Evolutionary conservation across 2,797 vertebrate species (phyloP).

Genomic region (Antennarius maculatus): DNA sequence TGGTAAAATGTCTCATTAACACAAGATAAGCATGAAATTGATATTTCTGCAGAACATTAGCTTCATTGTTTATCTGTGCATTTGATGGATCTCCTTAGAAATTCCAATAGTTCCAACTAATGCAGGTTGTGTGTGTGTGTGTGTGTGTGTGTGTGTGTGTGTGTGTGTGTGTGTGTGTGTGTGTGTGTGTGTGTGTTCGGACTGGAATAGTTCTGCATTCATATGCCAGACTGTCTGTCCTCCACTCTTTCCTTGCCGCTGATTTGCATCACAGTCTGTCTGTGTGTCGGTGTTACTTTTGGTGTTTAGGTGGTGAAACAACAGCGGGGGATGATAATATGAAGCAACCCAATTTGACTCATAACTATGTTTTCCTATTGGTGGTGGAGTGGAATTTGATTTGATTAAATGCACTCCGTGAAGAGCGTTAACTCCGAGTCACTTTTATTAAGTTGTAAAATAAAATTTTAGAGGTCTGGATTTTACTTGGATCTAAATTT

Average conservation of each 20-base stretch:
- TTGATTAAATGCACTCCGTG: constrained; percentile 20
- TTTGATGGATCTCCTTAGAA: constrained; percentile 28
- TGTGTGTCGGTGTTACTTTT: constrained; percentile 52
- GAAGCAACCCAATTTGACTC: constrained; percentile 65
- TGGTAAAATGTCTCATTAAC: neutral
- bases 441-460: constrained; percentile 31
- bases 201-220: constrained; percentile 29
- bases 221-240: constrained; percentile 49
- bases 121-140: constrained; percentile 2
- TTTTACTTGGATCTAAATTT: constrained; percentile 15
- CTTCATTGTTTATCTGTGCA: neutral
- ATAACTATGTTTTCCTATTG: constrained; percentile 54
- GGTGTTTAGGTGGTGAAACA: constrained; percentile 55
- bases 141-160: too few species aligned
- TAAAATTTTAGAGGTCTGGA: constrained; percentile 27
- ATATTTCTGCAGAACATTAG: too few species aligned
- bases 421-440: constrained; percentile 35
- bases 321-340: constrained; percentile 42
- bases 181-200: too few species aligned
- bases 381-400: constrained; percentile 64
- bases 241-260: constrained; percentile 48
- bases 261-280: constrained; percentile 67
- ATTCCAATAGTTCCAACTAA: constrained; percentile 11
- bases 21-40: too few species aligned
- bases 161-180: too few species aligned